A percentile compares a stretch with the other conserved stretches of the same genome.
These are phyloP conservation scores for Tenthredo distinguenda DNA, from an alignment of 2,888 invertebrate genomes.

Conservation along the genomic window DNA sequence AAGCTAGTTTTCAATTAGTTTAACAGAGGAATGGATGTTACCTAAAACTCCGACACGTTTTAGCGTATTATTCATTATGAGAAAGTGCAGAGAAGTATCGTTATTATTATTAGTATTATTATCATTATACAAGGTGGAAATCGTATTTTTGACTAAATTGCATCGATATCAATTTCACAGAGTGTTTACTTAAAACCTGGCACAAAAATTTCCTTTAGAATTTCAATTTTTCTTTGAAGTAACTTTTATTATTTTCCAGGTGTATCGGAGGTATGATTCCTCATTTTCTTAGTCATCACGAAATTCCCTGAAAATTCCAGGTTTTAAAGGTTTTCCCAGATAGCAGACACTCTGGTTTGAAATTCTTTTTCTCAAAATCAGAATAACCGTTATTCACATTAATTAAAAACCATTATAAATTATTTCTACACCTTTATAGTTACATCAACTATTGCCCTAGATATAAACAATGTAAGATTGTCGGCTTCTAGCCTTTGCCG, in stretches of 20 bases:
- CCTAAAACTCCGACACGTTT: background rate
- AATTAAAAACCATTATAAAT: background rate
- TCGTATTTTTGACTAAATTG: background rate
- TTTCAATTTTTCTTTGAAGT: no score
- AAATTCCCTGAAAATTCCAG: no score
- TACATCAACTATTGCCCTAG: background rate
- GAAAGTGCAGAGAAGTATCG: background rate
- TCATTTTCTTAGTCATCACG: no score
- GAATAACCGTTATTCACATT: no score
- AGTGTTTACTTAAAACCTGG: no score
- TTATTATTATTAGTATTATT: background rate
- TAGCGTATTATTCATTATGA: background rate
- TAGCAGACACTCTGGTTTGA: no score
- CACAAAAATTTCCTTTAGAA: no score
- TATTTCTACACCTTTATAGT: background rate
- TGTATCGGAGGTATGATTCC: no score
- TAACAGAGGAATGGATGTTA: background rate
- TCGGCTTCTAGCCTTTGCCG: background rate
- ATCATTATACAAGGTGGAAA: background rate
- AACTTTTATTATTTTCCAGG: no score
- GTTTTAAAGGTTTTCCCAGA: no score
- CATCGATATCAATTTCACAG: background rate
- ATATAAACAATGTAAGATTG: background rate
- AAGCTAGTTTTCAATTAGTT: conserved; percentile 22
- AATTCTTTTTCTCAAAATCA: no score